Base-by-base conservation (phyloP, 2,888 invertebrate species). In the Netelia virgata region DNA sequence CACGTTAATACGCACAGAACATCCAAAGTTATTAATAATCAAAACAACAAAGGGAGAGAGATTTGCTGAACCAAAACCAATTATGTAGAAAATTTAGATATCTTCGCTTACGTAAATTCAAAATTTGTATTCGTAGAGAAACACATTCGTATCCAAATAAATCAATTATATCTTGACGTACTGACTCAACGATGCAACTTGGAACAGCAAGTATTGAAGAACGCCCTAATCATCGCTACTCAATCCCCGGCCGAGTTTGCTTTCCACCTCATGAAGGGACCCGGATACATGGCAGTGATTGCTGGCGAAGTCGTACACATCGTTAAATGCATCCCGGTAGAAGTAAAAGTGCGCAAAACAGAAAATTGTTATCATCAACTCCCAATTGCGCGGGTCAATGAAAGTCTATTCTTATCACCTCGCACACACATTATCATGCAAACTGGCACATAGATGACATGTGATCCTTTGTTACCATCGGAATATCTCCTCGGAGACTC, bases 221-320 rank as follows among this genome's bases (percentile, higher is more conserved):
- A n/a, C n/a, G n/a, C n/a, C n/a, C n/a, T n/a, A n/a, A n/a, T n/a
- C n/a, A n/a, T n/a, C n/a, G n/a, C n/a, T n/a, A n/a, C n/a, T 74
- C 77, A 78, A 28, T 16, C 77, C 11, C 77, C 77, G 5, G 69
- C 69, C 9, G 61, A 69, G 41, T 78, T 78, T 8, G 77, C 77
- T 1, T 78, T 70, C 9, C 69, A 75, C 50, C 55, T 75, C 14
- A 75, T 75, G 75, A 75, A 66, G 20, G 63, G 53, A 1, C 74
- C 63, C 1, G 77, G 68, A 3, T 69, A 69, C 3, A 77, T 69
- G 59, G 70, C 70, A 10, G 78, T 78, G 14, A 18, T 78, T 1
- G 78, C 70, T 0, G 78, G 70, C 28, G 63, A 70, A 77, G 77
- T 69, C 5, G 28, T 69, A 50, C 75, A 75, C n/a, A 53, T 75